These are phyloP conservation scores for Apamea epomidion DNA, from an alignment of 2,888 invertebrate genomes.

Conservation along the genomic window DNA sequence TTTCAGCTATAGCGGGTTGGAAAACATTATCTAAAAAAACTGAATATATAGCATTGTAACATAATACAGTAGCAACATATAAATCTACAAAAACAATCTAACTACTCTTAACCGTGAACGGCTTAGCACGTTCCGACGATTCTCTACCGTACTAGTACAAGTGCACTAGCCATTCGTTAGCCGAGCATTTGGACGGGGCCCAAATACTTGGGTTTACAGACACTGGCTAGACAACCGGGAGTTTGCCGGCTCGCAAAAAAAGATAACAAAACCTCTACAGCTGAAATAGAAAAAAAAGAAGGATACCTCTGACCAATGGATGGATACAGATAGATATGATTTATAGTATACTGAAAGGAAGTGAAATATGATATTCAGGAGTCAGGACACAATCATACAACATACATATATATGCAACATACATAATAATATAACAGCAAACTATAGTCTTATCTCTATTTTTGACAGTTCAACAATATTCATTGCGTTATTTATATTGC, in stretches of 20 bases:
- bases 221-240: constrained; percentile 51
- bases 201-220: constrained; percentile 50
- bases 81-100: constrained; percentile 1
- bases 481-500: too few relatives aligned
- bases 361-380: background rate
- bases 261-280: constrained; percentile 7
- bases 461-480: too few relatives aligned
- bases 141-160: constrained; percentile 2
- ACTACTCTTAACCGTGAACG: background rate
- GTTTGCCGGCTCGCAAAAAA: constrained; percentile 1
- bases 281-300: constrained; percentile 23
- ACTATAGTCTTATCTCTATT: background rate
- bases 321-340: background rate
- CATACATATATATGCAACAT: background rate
- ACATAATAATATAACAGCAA: too few relatives aligned
- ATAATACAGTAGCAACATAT: background rate
- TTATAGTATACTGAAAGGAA: background rate
- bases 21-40: background rate
- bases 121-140: constrained; percentile 10
- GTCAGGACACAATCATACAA: background rate
- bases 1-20: background rate
- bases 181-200: constrained; percentile 43
- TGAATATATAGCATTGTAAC: background rate
- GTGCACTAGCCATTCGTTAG: constrained; percentile 35
- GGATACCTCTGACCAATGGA: constrained; percentile 5